Percentiles rank a stretch among this genome's conserved stretches.
These are phyloP conservation scores for Taeniopygia guttata DNA, from an alignment of 2,797 vertebrate genomes.

Conservation along the genomic window DNA sequence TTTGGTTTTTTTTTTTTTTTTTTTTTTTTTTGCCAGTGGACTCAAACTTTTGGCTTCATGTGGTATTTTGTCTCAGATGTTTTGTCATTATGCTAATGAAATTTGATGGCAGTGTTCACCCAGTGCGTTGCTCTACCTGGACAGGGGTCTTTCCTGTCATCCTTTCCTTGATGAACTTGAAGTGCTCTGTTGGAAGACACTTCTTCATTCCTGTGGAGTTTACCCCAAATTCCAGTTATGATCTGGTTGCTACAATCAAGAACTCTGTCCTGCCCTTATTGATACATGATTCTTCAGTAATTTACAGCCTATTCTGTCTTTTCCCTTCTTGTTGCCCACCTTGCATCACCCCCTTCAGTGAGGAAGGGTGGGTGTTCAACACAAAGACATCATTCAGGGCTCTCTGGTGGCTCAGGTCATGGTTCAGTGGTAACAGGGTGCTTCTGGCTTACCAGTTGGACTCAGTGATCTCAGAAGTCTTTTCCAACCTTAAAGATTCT, in stretches of 20 bases:
- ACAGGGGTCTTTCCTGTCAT: background rate
- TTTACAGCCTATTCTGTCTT: background rate
- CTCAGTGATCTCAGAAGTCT: background rate
- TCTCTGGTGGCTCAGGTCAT: background rate
- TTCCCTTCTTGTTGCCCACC: background rate
- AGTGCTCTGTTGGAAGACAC: background rate
- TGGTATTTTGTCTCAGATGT: background rate
- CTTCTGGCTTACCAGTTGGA: background rate
- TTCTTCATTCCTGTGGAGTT: background rate
- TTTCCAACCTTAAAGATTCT: background rate
- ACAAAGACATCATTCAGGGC: background rate
- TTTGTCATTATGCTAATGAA: background rate
- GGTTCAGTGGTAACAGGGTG: background rate
- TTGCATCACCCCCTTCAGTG: background rate
- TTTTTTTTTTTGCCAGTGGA: background rate
- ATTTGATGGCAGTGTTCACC: background rate
- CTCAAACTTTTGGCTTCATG: background rate
- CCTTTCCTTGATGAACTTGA: background rate
- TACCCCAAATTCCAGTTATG: background rate
- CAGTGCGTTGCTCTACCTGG: accelerated
- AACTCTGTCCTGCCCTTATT: background rate
- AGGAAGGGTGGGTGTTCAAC: background rate
- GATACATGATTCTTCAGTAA: background rate
- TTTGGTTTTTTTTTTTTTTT: background rate
- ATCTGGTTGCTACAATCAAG: background rate